Evolutionary conservation across 2,888 invertebrate genomes (phyloP).

Genomic region (Drosophila putrida): DNA sequence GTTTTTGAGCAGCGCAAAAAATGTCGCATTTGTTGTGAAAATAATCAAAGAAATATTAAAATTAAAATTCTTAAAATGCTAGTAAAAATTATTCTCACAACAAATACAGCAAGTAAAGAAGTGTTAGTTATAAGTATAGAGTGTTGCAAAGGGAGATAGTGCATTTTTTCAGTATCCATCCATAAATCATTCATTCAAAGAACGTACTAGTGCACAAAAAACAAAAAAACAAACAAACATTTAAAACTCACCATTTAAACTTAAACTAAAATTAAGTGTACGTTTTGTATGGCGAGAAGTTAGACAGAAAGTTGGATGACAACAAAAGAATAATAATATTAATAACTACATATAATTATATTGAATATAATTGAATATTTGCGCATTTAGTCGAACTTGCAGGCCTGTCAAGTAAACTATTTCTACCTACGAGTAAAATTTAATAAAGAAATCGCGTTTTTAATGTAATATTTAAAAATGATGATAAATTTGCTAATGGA

Average conservation of each 20-base stretch:
- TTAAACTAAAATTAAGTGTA: constrained; percentile 48
- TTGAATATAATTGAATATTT: constrained; percentile 67
- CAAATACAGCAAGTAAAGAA: constrained; percentile 12
- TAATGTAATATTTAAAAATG: constrained; percentile 50
- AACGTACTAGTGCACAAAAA: constrained; percentile 62
- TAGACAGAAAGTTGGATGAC: constrained; percentile 20
- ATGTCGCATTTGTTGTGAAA: constrained; percentile 35
- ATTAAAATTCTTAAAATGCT: neutral
- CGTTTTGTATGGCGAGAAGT: constrained; percentile 47
- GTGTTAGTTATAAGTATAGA: constrained; percentile 16
- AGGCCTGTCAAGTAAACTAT: constrained; percentile 58
- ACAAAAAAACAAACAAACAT: constrained; percentile 44
- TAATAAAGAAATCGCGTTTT: constrained; percentile 62
- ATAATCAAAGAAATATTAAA: constrained; percentile 14
- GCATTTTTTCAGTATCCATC: constrained; percentile 74
- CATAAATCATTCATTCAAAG: constrained; percentile 63
- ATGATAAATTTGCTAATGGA: constrained; percentile 29
- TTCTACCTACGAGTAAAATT: constrained; percentile 50
- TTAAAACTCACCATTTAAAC: constrained; percentile 51
- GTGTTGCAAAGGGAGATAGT: constrained; percentile 39
- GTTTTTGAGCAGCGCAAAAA: constrained; percentile 65
- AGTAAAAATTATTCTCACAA: constrained; percentile 15
- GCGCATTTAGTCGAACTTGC: constrained; percentile 73
- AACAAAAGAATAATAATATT: constrained; percentile 15
- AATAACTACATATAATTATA: constrained; percentile 35